Evolutionary conservation across 2,113 vertebrate genomes (phyloP).

Genomic region (Orycteropus afer): DNA sequence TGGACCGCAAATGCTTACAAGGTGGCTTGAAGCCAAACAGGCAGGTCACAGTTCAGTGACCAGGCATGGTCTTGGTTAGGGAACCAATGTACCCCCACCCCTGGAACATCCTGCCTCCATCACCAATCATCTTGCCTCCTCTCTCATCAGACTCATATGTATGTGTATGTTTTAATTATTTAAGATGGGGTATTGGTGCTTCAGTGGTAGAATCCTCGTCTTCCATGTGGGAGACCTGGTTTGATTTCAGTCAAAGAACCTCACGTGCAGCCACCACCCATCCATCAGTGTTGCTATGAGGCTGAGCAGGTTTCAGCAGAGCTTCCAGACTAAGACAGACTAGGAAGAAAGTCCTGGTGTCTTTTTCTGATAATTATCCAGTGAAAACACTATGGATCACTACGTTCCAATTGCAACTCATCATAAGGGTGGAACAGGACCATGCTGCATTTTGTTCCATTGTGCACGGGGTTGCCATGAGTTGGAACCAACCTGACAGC

Average conservation of each 20-base stretch:
- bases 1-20: accelerated
- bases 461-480: background rate
- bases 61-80: accelerated
- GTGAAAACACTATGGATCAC: background rate
- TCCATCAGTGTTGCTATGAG: background rate
- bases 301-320: background rate
- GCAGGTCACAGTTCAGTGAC: background rate
- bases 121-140: accelerated
- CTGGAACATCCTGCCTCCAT: too few species aligned
- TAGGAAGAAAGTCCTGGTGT: background rate
- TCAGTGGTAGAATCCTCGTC: background rate
- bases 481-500: background rate
- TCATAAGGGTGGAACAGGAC: background rate
- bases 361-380: background rate
- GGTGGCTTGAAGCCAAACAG: background rate
- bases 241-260: background rate
- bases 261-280: background rate
- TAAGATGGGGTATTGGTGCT: background rate
- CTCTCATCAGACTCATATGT: accelerated
- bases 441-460: background rate
- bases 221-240: background rate
- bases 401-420: background rate
- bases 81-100: accelerated
- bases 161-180: accelerated
- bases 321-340: background rate